Conservation (phyloP, 2,888 invertebrate species). For the Diarsia brunnea region DNA sequence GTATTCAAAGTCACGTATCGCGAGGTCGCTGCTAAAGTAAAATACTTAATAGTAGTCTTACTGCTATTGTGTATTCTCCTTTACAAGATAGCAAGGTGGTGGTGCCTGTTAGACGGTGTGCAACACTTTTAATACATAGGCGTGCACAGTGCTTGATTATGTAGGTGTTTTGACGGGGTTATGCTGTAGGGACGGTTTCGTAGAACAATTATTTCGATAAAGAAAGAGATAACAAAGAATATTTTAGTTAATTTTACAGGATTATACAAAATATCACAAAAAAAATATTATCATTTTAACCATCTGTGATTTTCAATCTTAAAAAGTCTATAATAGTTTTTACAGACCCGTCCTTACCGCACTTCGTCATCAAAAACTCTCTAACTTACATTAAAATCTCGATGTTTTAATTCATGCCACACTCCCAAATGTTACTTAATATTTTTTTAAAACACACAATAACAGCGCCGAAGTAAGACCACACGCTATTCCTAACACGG, state of each 20-base stretch:
- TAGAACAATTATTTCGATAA: background rate
- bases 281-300: too few relatives aligned
- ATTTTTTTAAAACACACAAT: conserved; percentile 65
- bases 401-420: conserved; percentile 79
- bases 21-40: conserved; percentile 34
- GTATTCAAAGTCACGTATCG: conserved; percentile 4
- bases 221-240: too few relatives aligned
- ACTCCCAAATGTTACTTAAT: conserved; percentile 72
- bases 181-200: background rate
- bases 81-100: conserved; percentile 43
- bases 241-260: background rate
- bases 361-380: conserved; percentile 28
- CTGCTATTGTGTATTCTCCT: conserved; percentile 43
- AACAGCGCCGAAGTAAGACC: conserved; percentile 61
- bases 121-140: conserved; percentile 47
- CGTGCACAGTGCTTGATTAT: conserved; percentile 54
- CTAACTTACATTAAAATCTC: conserved; percentile 77
- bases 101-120: conserved; percentile 57
- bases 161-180: conserved; percentile 11
- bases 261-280: too few relatives aligned
- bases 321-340: background rate
- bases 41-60: conserved; percentile 32
- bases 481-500: conserved; percentile 49
- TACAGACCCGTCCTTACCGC: conserved; percentile 10
- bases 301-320: background rate